These are phyloP conservation scores for Naso thynnoides DNA, from an alignment of 2,797 vertebrate genomes.

Conservation along the genomic window DNA sequence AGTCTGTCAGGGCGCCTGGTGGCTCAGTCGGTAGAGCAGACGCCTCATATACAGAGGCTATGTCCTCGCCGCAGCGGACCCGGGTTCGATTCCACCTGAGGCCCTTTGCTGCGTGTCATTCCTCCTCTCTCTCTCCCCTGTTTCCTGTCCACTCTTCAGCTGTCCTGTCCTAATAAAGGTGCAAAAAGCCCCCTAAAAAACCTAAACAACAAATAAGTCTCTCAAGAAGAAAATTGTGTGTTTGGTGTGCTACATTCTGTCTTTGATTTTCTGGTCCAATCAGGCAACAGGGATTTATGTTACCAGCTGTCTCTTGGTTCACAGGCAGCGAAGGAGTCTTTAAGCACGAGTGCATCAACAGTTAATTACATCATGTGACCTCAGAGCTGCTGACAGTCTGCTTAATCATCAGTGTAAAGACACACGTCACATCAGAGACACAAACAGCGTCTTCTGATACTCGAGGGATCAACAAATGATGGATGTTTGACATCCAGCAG, in stretches of 20 bases:
- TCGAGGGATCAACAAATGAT: constrained; percentile 2
- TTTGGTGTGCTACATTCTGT: not conserved
- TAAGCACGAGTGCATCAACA: not conserved
- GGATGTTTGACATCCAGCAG: constrained; percentile 17
- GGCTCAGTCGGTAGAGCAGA: too few species aligned
- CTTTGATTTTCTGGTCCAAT: not conserved
- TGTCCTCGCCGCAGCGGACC: too few species aligned
- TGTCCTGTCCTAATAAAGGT: too few species aligned
- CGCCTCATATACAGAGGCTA: too few species aligned
- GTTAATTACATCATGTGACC: constrained; percentile 43
- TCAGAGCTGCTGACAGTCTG: constrained; percentile 32
- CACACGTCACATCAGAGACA: not conserved
- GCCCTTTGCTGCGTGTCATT: too few species aligned
- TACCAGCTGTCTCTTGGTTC: constrained; percentile 1
- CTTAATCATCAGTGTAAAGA: constrained; percentile 1
- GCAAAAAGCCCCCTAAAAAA: too few species aligned
- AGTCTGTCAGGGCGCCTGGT: too few species aligned
- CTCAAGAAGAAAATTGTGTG: too few species aligned
- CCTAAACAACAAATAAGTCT: too few species aligned
- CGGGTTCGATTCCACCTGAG: too few species aligned
- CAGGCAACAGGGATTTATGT: not conserved
- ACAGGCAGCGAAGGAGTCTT: not conserved
- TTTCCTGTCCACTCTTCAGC: too few species aligned
- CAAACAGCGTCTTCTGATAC: not conserved
- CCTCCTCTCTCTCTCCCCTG: too few species aligned